A percentile compares a stretch with the other conserved stretches of the same genome.
phyloP scores from a whole-genome alignment of 2,797 vertebrate genomes.

The Discoglossus pictus region DNA sequence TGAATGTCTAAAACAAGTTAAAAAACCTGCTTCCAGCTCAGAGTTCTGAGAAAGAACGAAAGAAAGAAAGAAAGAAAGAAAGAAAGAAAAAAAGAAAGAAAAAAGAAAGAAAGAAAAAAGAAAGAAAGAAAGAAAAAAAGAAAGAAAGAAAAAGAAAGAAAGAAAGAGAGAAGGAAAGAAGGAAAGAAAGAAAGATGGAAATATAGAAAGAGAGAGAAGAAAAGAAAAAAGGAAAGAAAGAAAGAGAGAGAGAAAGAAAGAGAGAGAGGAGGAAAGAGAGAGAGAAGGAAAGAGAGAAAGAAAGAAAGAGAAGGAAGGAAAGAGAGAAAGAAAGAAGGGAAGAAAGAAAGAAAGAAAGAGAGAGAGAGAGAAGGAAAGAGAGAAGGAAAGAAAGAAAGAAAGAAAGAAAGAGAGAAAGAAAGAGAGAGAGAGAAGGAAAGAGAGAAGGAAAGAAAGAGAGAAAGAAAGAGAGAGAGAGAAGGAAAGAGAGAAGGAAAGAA shows the following conservation, averaged over 20 bases:
- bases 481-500: too few species aligned
- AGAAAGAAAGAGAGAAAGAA: too few species aligned
- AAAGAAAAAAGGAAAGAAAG: neutral
- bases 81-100: constrained; percentile 20
- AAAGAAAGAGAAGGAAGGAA: constrained; percentile 60
- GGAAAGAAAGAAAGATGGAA: constrained; percentile 38
- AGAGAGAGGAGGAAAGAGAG: constrained; percentile 69
- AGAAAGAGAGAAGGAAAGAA: constrained; percentile 29
- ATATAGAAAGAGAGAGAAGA: constrained; percentile 21
- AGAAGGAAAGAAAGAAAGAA: too few species aligned
- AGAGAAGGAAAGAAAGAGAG: too few species aligned
- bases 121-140: constrained; percentile 19
- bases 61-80: too few species aligned
- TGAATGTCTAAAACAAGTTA: too few species aligned
- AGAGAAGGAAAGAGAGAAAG: constrained; percentile 47
- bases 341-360: too few species aligned
- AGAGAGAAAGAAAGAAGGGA: constrained; percentile 11
- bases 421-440: too few species aligned
- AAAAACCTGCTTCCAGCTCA: too few species aligned
- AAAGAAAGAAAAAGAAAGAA: neutral
- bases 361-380: neutral
- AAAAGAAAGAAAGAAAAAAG: constrained; percentile 37
- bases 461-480: too few species aligned
- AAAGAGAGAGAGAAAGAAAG: constrained; percentile 50
- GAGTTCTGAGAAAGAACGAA: too few species aligned